Evolutionary conservation across 2,888 invertebrate genomes (phyloP).

Genomic region (Philonicus albiceps): DNA sequence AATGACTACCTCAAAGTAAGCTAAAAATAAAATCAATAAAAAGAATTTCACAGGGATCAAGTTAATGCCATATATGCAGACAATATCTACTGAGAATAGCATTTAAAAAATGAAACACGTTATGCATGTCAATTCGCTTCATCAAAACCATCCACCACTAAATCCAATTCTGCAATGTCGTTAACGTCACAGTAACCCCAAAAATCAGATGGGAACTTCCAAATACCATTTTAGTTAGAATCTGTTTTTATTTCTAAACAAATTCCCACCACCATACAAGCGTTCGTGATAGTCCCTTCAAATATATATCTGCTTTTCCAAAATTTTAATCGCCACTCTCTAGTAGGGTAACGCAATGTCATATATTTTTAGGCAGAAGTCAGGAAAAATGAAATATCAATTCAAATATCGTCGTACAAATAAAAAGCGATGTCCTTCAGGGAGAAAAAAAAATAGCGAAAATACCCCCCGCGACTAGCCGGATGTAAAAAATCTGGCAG

Average conservation of each 20-base stretch:
- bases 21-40: no score
- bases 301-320: background rate
- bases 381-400: background rate
- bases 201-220: background rate
- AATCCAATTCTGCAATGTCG: background rate
- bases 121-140: background rate
- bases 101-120: background rate
- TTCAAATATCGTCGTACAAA: background rate
- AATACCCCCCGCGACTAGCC: background rate
- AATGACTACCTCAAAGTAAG: no score
- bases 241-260: background rate
- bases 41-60: background rate
- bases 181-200: background rate
- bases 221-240: background rate
- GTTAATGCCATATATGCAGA: background rate
- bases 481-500: background rate
- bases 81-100: background rate
- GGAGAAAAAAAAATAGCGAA: background rate
- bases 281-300: background rate
- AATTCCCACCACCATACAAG: background rate
- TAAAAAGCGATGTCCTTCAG: background rate
- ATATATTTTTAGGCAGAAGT: background rate
- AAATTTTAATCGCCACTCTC: background rate
- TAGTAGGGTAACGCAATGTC: background rate
- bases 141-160: background rate